Conservation (phyloP, 2,888 invertebrate species). For the Orchestes rusci region DNA sequence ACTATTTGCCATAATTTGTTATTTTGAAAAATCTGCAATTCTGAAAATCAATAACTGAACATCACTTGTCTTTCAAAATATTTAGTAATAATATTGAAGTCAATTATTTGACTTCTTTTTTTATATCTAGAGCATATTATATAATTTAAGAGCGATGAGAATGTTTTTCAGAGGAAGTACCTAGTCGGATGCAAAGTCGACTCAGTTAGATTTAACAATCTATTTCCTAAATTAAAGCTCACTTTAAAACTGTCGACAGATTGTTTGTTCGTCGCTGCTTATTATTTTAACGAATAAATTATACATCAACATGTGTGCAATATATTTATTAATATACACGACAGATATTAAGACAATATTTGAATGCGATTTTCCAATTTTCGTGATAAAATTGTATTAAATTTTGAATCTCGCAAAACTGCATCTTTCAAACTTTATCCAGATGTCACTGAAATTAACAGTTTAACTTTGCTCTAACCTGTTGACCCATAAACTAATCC, state of each 20-base stretch:
- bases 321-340: too few species aligned
- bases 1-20: too few species aligned
- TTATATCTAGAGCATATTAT: constrained; percentile 32
- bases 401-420: too few species aligned
- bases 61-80: neutral
- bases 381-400: too few species aligned
- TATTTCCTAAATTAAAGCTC: constrained; percentile 46
- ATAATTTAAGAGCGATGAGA: constrained; percentile 45
- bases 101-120: neutral
- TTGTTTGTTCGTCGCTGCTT: constrained; percentile 32
- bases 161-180: constrained; percentile 45
- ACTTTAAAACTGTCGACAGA: constrained; percentile 36
- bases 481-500: too few species aligned
- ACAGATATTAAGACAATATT: too few species aligned
- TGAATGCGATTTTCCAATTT: too few species aligned
- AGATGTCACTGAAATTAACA: too few species aligned
- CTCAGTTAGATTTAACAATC: constrained; percentile 47
- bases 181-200: constrained; percentile 47
- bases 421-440: too few species aligned
- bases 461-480: too few species aligned
- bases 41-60: neutral
- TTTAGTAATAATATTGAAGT: too few species aligned
- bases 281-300: constrained; percentile 26
- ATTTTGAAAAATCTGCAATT: too few species aligned
- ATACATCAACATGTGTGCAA: constrained; percentile 9